These are phyloP conservation scores for Pedionomus torquatus DNA, from an alignment of 2,113 vertebrate genomes.

Conservation along the genomic window DNA sequence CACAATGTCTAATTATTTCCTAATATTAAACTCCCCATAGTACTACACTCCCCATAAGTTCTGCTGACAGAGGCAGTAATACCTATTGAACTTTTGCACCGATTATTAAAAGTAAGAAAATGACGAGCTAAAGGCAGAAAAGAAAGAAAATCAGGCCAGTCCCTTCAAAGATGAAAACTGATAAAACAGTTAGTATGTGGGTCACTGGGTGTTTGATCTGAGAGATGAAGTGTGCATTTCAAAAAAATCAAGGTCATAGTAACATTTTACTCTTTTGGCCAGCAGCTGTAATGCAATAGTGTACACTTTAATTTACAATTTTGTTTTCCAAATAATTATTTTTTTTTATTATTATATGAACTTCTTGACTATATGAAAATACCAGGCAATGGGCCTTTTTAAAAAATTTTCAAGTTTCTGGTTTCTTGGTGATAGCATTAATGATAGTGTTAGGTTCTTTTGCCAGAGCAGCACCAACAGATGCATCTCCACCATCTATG, in stretches of 20 bases:
- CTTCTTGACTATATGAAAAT: background rate
- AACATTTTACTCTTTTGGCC: background rate
- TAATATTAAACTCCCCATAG: background rate
- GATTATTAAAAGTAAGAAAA: no score
- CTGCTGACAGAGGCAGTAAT: background rate
- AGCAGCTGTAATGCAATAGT: background rate
- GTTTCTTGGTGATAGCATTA: background rate
- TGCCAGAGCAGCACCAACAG: background rate
- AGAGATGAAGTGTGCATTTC: background rate
- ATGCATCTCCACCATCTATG: rapidly evolving
- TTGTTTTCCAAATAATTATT: background rate
- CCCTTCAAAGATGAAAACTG: background rate
- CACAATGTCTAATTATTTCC: background rate
- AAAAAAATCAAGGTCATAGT: background rate
- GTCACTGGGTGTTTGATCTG: rapidly evolving
- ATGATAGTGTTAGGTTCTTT: rapidly evolving
- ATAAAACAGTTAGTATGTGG: background rate
- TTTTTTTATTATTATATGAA: background rate
- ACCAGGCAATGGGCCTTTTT: background rate
- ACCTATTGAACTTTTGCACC: no score
- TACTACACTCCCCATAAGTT: rapidly evolving
- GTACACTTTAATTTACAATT: background rate
- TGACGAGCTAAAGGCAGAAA: background rate
- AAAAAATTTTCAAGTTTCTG: background rate
- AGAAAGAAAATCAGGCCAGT: background rate